Evolutionary conservation across 2,797 vertebrate species (phyloP), one percentile per base, ranked within the genome.

Genomic region (Perodicticus potto): DNA sequence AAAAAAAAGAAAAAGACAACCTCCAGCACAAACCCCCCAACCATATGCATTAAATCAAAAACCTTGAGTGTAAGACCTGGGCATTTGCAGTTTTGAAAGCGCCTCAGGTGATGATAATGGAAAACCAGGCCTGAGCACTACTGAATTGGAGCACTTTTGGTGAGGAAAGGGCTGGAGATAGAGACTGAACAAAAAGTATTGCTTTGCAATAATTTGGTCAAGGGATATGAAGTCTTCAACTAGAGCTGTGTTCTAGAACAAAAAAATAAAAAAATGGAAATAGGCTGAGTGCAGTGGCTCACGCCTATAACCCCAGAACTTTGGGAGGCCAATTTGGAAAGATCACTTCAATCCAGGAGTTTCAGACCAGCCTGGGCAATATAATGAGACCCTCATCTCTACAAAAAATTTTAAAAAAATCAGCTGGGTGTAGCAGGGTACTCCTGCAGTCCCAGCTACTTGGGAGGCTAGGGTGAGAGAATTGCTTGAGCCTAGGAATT

Each of bases 21-120:
- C 20, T 73, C 13, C 67, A 45, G 9, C 10, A 76, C 74, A 84
- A 89, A 81, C 1, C 70, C 4, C 59, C 67, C 22, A 43, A 40
- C 27, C 20, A 80, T 70, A 76, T 11, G 76, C 40, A 96, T 40
- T 89, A 84, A 89, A 55, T 83, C 55, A 45, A n/a, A 93, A 96
- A 92, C 67, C 17, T n/a, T 61, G 34, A 34, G 40, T 57, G 65
- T 63, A n/a, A 78, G 4, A 93, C n/a, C 16, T 76, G 25, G 29
- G 16, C 13, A 87, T 86, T 80, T 81, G 57, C 8, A 40, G 3
- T 40, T 93, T 93, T 73, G 74, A 86, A 89, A 90, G 19, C 23
- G 53, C 7, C 55, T 80, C 70, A 53, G 25, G 37, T 70, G 8
- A 90, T 91, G 95, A 40, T 94, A 83, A 92, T 63, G 34, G 86